Conservation (phyloP, 2,888 invertebrate genomes). For the Sinotaia quadrata region DNA sequence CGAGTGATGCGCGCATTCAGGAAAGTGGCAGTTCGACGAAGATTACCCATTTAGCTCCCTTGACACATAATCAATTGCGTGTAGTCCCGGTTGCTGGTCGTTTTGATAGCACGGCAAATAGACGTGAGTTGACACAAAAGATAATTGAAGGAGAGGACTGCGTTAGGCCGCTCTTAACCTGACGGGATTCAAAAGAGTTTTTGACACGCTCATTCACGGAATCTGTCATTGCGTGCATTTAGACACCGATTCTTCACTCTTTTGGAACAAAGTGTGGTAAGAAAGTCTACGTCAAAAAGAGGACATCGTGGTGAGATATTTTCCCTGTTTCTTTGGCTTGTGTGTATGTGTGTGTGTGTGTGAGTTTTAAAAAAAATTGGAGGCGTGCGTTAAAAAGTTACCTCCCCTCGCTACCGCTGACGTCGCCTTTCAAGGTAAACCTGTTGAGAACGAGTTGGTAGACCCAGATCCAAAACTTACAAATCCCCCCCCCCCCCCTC, state of each 20-base stretch:
- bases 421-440: no score
- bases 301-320: no score
- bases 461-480: no score
- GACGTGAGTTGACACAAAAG: conserved; percentile 14
- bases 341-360: no score
- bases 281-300: no score
- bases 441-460: no score
- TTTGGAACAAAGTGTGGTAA: no score
- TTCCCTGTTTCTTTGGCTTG: no score
- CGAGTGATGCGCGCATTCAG: neutral
- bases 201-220: conserved; percentile 9
- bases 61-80: conserved; percentile 19
- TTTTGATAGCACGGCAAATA: conserved; percentile 6
- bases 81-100: neutral
- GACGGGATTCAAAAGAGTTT: conserved; percentile 1
- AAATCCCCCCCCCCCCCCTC: no score
- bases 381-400: no score
- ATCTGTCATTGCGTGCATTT: neutral
- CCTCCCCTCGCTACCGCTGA: no score
- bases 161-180: conserved; percentile 1
- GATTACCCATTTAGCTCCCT: conserved; percentile 17
- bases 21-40: conserved; percentile 9
- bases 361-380: no score
- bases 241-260: neutral
- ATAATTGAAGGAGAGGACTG: conserved; percentile 7